Evolutionary conservation across 2,113 vertebrate genomes (phyloP).

Genomic region (Hypocryptadius cinnamomeus): DNA sequence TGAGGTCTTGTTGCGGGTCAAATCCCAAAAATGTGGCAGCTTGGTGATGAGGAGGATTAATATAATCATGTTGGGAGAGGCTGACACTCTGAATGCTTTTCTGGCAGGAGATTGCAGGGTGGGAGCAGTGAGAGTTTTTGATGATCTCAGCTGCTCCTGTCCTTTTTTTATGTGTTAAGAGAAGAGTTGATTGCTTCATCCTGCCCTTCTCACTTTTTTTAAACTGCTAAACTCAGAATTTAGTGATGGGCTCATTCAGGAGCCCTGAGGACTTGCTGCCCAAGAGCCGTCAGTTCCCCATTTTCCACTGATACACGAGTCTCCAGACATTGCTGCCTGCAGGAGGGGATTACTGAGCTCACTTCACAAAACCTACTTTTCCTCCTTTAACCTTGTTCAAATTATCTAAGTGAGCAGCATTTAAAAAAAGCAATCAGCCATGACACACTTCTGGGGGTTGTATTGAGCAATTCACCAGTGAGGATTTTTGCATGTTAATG

Average conservation of each 20-base stretch:
- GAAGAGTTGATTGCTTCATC: not conserved
- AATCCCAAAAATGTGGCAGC: not conserved
- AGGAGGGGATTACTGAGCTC: not conserved
- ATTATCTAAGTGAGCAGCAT: not conserved
- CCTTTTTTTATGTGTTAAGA: not conserved
- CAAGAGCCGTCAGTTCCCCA: not conserved
- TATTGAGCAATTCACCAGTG: not conserved
- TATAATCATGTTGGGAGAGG: not conserved
- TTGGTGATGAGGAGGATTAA: fast-evolving
- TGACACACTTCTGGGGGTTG: not conserved
- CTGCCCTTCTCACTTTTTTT: not conserved
- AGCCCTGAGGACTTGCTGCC: not conserved
- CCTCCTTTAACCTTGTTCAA: not conserved
- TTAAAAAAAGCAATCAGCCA: not conserved
- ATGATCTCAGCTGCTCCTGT: not conserved
- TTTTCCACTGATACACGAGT: not conserved
- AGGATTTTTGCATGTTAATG: not conserved
- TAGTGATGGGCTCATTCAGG: not conserved
- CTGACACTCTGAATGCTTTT: not conserved
- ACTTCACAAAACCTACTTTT: not conserved
- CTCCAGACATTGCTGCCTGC: not conserved
- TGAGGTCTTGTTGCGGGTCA: fast-evolving
- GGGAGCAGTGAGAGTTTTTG: not conserved
- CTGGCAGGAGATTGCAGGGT: not conserved
- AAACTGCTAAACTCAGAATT: not conserved